Base-by-base conservation (phyloP, 2,113 vertebrate species). In the Crypturellus undulatus region DNA sequence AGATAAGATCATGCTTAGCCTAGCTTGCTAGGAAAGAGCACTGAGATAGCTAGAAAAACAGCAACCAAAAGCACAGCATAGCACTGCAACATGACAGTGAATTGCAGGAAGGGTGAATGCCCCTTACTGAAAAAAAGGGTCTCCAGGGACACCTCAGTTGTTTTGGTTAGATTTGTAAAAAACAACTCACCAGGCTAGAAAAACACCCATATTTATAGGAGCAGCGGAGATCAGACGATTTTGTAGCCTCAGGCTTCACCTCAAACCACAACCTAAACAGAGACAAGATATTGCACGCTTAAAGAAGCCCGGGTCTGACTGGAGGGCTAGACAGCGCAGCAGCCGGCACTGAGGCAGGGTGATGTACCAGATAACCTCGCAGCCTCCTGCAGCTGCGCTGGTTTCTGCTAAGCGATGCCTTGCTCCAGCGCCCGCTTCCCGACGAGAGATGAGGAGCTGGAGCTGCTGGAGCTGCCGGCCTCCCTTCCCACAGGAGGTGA, bases 91-190 rank as follows among this genome's bases (percentile, higher is more conserved):
- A 70, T 1, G 47, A 8, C 24, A 22, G 6, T 59, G 58, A 36
- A 21, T 32, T 22, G 3, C 45, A 51, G 24, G 43, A 16, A 20
- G 24, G 51, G 6, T 26, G 28, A 72, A 32, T 9, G 68, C 1
- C 36, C 32, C 40, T 3, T 76, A 64, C 11, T 36, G 32, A 77
- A 15, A 36, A n/a, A 8, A 76, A 59, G 32, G 5, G 3, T 64
- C 6, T 5, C 6, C 68, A n/a, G 4, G 21, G 79, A 21, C 4
- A 2, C 7, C 4, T 80, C 18, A 42, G 1, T 16, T 49, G 3
- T 12, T 8, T n/a, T 32, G 54, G 5, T 9, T 54, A 64, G 22
- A n/a, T 45, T 54, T 88, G 12, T 51, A 69, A 60, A 30, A 79
- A 56, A 64, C 4, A 7, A 42, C 25, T 34, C 25, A 40, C 12